Percentiles rank a stretch among this genome's conserved stretches.
Conservation (phyloP, 2,888 invertebrate species). For the Noctua comes region DNA sequence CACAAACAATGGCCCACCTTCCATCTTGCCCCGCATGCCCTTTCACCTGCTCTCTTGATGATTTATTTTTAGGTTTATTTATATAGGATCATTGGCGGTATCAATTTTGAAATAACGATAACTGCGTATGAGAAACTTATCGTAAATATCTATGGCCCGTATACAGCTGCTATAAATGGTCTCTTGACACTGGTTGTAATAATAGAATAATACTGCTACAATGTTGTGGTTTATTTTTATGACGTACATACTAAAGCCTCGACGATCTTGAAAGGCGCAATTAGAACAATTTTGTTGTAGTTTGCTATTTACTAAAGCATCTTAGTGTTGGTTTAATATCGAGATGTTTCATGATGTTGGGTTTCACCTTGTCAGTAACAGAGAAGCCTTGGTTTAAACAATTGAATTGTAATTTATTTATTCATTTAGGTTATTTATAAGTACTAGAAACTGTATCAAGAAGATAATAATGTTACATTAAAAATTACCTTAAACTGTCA, state of each 20-base stretch:
- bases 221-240: constrained; percentile 16
- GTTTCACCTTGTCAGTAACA: constrained; percentile 13
- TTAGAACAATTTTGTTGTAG: constrained; percentile 16
- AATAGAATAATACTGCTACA: constrained; percentile 17
- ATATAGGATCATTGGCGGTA: constrained; percentile 38
- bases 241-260: background rate
- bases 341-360: constrained; percentile 2
- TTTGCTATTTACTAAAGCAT: background rate
- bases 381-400: constrained; percentile 17
- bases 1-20: too few species aligned
- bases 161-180: constrained; percentile 39
- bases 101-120: constrained; percentile 51
- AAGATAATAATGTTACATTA: constrained; percentile 1
- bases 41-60: too few species aligned
- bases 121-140: constrained; percentile 43
- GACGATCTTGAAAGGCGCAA: constrained; percentile 5
- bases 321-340: background rate
- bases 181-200: constrained; percentile 40
- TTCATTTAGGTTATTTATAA: constrained; percentile 23
- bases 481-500: constrained; percentile 39
- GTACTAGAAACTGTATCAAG: constrained; percentile 5
- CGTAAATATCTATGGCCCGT: constrained; percentile 43
- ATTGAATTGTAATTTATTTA: constrained; percentile 20
- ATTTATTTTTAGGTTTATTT: constrained; percentile 24
- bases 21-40: too few species aligned